Evolutionary conservation across 2,888 invertebrate genomes (phyloP), one percentile per base, ranked within the genome.

Genomic region (Mythimna pallens): DNA sequence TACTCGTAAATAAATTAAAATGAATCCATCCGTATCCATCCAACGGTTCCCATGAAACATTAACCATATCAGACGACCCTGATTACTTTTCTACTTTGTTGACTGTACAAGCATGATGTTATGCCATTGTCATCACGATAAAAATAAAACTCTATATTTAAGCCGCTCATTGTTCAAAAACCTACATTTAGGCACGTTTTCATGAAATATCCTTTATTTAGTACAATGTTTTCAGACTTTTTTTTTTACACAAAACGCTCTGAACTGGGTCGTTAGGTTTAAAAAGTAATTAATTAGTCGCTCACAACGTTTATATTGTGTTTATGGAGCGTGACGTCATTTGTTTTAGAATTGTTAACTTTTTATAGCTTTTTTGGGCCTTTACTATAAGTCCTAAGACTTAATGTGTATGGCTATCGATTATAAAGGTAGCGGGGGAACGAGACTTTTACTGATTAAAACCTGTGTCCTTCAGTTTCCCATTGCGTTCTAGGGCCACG

Each of bases 231-330:
- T 57, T 57, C 30, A 63, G 34, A 30, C 6, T 54, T 47, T 43
- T 54, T 47, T 43, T 68, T 70, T 73, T 59, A 34, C 22, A 54
- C 25, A 63, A 65, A 65, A 40, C 57, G 43, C 73, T 63, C 73
- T 73, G 79, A 83, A 69, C 83, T n/a, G 14, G 54, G 54, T 52
- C 30, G 30, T 58, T 73, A 59, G 54, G 47, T 47, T 59, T 25
- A 20, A 17, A 20, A 57, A 57, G 50, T 79, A 73, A 83, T 83
- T 83, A 73, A 83, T 66, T 65, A 59, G 47, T 40, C 47, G 34
- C 52, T 66, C 59, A 69, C 68, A 55, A 25, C 55, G 73, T 80
- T 58, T 55, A 25, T 25, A 20, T 55, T 43, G 25, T 40, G 43
- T 82, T 65, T 65, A 65, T 61, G 6, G 36, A 10, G 9, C 17